phyloP scores from a whole-genome alignment of 2,797 vertebrate genomes.

The Dendrocincla tyrannina region DNA sequence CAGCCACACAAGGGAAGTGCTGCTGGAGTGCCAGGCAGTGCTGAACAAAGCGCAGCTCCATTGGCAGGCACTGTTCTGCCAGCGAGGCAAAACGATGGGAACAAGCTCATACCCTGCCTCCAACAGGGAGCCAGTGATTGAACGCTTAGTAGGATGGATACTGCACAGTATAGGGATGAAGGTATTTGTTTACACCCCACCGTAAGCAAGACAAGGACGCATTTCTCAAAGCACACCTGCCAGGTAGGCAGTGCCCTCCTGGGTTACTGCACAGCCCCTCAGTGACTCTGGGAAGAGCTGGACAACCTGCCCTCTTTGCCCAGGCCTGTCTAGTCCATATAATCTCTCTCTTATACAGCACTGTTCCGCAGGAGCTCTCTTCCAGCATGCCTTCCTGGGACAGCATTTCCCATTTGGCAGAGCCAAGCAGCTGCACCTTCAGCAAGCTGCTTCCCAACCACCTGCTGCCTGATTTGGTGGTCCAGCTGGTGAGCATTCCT shows the following conservation, averaged over 20 bases:
- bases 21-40: accelerated
- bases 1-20: accelerated
- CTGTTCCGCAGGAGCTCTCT: not conserved
- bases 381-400: not conserved
- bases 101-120: not conserved
- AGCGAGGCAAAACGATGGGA: accelerated
- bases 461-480: constrained; percentile 17
- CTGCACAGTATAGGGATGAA: not conserved
- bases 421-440: constrained; percentile 38
- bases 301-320: accelerated
- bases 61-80: not conserved
- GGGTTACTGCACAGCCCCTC: not conserved
- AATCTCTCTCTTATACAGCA: accelerated
- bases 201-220: not conserved
- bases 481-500: constrained; percentile 53
- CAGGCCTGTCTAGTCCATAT: accelerated
- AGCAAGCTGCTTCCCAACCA: not conserved
- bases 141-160: not conserved
- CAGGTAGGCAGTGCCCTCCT: too few species aligned
- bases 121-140: accelerated
- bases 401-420: not conserved
- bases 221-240: not conserved
- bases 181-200: not conserved
- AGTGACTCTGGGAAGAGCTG: not conserved
- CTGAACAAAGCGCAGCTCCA: not conserved